Conservation (phyloP, 2,113 vertebrate genomes). For the Ciconia maguari region DNA sequence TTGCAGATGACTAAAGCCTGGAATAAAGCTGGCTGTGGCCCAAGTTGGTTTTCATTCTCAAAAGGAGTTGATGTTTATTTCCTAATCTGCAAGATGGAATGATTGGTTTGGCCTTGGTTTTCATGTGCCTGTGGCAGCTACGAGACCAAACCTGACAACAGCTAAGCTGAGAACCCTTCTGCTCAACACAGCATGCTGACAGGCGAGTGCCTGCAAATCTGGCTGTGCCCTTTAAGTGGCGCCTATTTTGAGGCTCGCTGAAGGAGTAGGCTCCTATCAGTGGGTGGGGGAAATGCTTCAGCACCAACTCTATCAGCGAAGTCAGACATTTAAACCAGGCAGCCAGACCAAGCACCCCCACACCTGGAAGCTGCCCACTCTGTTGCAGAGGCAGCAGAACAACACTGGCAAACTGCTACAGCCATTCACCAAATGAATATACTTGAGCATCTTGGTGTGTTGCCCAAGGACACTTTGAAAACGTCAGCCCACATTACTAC, state of each 20-base stretch:
- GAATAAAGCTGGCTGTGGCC: background rate
- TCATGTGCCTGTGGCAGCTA: background rate
- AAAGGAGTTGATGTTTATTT: background rate
- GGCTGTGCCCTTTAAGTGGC: background rate
- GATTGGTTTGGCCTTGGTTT: background rate
- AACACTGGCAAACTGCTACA: background rate
- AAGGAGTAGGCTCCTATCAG: background rate
- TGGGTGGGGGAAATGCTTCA: background rate
- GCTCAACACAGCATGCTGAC: background rate
- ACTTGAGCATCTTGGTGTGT: rapidly evolving
- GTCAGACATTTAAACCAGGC: background rate
- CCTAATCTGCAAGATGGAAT: background rate
- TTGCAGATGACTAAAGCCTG: background rate
- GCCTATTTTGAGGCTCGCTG: background rate
- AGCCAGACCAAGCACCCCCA: background rate
- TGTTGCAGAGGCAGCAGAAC: background rate
- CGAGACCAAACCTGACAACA: background rate
- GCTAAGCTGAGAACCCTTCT: background rate
- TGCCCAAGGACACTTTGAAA: background rate
- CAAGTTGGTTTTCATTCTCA: background rate
- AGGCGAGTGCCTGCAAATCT: background rate
- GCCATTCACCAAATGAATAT: too few relatives aligned
- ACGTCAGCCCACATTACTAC: rapidly evolving
- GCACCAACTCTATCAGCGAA: background rate
- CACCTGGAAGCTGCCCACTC: background rate